Base-by-base conservation (phyloP, 2,113 vertebrate genomes). In the Chitala chitala region DNA sequence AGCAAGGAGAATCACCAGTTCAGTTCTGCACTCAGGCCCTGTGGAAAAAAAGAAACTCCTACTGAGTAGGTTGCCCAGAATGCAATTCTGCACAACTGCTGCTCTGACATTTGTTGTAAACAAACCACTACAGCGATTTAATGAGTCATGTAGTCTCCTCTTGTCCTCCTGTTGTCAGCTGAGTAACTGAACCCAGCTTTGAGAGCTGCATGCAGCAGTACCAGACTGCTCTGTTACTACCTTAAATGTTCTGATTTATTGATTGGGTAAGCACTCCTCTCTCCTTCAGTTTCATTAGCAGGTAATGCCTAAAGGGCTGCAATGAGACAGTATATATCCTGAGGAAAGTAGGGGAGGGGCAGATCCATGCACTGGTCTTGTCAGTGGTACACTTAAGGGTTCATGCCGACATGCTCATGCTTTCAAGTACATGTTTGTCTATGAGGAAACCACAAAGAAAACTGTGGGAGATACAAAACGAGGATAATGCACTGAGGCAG, bases 101-200 rank as follows among this genome's bases (percentile, higher is more conserved):
- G 53, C 50, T 38, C n/a, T 72, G 50, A 72, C 69, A 71, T 56
- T 33, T 56, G 51, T 33, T 55, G 69, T 22, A 42, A 69, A 29
- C 15, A 50, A 29, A 26, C 42, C 26, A 26, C 44, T 50, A 51
- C 66, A 31, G 66, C 50, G 66, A 69, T 69, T 69, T 48, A 69
- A 69, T 50, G 38, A 69, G 44, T 44, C 40, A 42, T 31, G 24
- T 13, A 24, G 42, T 51, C 31, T n/a, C 44, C 44, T 50, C 26
- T 66, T 66, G 40, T 66, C 64, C 66, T 69, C 24, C 65, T 48
- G 65, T 50, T 69, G 66, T 69, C 66, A 69, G 44, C 44, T 44
- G 40, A 29, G 44, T 46, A 44, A 40, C 29, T 54, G 26, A 58
- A 72, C 20, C 36, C 31, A 38, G 6, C 33, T 51, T 40, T 24